Base-by-base conservation (phyloP, 2,888 invertebrate species). In the Papilio elwesi region DNA sequence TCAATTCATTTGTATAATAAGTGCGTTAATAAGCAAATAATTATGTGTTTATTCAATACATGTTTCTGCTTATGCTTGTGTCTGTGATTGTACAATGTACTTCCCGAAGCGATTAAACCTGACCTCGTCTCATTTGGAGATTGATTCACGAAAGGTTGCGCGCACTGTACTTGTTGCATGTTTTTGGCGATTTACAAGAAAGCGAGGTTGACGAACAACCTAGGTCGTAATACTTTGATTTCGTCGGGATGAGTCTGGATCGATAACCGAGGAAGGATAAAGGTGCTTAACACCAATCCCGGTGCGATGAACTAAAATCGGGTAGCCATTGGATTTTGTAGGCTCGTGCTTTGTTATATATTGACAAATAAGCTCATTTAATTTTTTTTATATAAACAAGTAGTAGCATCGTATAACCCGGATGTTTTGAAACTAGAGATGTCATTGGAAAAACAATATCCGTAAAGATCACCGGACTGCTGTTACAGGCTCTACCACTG, bases 151-250 rank as follows among this genome's bases (percentile, higher is more conserved):
- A 47, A 16, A 63, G 53, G 63, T 64, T 26, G 47, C 26, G 36
- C n/a, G 13, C 36, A 38, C n/a, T 68, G 52, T 43, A 70, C 64
- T 63, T 64, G 15, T 10, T 38, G 52, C 0, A 16, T 70, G 64
- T 64, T 70, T 70, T 64, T 55, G 70, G 53, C 43, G 5, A 49
- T 36, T 16, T 11, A 53, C 36, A 49, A 13, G 51, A 11, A 13
- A 16, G 63, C 15, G 70, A 70, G 69, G 70, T 70, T 53, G 26
- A 70, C 70, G 70, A 26, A 26, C 53, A n/a, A 26, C 16, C 47
- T 38, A 67, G 53, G 55, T 68, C 15, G 16, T 4, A 36, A 36
- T 57, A 57, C 57, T 12, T 57, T 36, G 26, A 57, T 57, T 13
- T 57, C 36, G 57, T 55, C 9, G 55, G 12, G 26, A 13, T 57